Conservation (phyloP, 2,888 invertebrate species). For the Iphiclides podalirius region DNA sequence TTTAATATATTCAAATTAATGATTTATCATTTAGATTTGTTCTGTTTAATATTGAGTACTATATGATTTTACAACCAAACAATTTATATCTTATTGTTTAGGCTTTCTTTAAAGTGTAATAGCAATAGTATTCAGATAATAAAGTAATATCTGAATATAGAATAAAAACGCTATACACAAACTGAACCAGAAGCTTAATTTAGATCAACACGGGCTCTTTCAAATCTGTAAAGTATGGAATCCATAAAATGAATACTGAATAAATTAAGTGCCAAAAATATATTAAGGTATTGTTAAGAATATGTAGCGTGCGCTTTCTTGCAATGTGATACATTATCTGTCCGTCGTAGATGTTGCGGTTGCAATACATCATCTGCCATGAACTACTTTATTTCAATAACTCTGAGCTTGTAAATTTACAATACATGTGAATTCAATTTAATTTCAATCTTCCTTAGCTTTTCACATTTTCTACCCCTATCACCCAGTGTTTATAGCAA, state of each 20-base stretch:
- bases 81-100: too few species aligned
- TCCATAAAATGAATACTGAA: too few species aligned
- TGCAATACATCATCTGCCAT: constrained; percentile 20
- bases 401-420: not conserved
- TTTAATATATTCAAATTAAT: too few species aligned
- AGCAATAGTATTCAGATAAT: too few species aligned
- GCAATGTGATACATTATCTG: constrained; percentile 19
- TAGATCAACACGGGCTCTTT: too few species aligned
- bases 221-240: too few species aligned
- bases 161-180: not conserved
- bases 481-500: not conserved
- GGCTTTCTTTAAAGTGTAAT: too few species aligned
- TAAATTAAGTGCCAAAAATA: not conserved
- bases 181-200: too few species aligned
- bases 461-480: not conserved
- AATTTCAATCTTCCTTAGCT: not conserved
- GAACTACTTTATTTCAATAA: constrained; percentile 18
- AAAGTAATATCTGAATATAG: too few species aligned
- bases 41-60: too few species aligned
- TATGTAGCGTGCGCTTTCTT: constrained; percentile 9
- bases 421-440: not conserved
- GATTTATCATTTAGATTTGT: too few species aligned
- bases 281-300: constrained; percentile 3
- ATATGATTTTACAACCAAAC: too few species aligned
- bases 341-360: constrained; percentile 8